Conservation (phyloP, 2,888 invertebrate species). For the Epinotia demarniana region DNA sequence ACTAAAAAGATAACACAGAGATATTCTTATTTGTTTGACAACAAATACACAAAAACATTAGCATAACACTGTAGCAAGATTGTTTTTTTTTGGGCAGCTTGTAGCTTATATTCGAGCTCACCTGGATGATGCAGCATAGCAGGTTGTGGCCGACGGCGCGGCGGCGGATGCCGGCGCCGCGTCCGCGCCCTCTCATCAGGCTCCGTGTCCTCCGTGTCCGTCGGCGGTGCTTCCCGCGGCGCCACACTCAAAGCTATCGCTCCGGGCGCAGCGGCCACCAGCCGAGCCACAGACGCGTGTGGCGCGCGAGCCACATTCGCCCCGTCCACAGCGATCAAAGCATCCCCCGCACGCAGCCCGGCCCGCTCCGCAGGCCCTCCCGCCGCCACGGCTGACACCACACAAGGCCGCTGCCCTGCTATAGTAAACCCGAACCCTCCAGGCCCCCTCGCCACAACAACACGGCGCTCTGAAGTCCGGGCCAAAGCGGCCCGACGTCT, state of each 20-base stretch:
- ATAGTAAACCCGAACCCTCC: constrained; percentile 99
- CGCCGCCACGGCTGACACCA: constrained; percentile 95
- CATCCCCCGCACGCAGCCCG: constrained; percentile 96
- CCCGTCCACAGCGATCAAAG: constrained; percentile 95
- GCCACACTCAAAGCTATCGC: constrained; percentile 94
- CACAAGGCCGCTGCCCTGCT: constrained; percentile 98
- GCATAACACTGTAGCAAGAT: too few species aligned
- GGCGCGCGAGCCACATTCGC: constrained; percentile 95
- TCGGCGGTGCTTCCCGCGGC: constrained; percentile 75
- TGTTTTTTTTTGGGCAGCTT: not conserved
- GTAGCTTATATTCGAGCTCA: constrained; percentile 41
- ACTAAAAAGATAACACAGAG: not conserved
- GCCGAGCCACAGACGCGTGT: constrained; percentile 96
- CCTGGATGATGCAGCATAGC: constrained; percentile 74
- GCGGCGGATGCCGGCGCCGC: constrained; percentile 74
- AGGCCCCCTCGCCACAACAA: constrained; percentile 93
- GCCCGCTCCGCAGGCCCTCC: constrained; percentile 94
- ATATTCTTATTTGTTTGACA: not conserved
- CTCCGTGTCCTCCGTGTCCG: constrained; percentile 79
- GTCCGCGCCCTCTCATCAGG: constrained; percentile 77
- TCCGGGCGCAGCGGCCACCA: constrained; percentile 94
- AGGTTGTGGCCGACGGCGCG: constrained; percentile 72
- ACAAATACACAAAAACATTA: not conserved
- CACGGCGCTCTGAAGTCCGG: constrained; percentile 88
- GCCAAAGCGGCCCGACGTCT: constrained; percentile 72